phyloP scores from a whole-genome alignment of 2,797 vertebrate species.

The Sebastes minor region DNA sequence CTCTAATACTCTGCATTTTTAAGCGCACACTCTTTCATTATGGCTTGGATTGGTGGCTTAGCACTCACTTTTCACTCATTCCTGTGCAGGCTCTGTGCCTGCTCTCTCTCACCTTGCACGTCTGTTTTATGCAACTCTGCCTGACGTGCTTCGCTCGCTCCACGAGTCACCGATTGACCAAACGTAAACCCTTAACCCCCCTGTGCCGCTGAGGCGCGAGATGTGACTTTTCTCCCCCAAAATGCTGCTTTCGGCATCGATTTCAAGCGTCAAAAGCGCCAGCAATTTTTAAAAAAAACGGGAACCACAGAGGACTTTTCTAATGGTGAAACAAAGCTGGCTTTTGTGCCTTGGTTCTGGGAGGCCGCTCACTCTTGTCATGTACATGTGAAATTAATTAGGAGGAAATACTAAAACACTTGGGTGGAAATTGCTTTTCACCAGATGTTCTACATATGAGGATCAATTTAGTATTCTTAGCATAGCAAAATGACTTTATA shows the following conservation, averaged over 20 bases:
- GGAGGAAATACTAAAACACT: conserved; percentile 90
- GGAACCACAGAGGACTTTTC: conserved; percentile 78
- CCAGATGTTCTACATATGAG: conserved; percentile 88
- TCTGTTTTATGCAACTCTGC: conserved; percentile 38
- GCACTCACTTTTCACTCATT: conserved; percentile 62
- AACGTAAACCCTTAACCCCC: conserved; percentile 44
- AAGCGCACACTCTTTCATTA: conserved; percentile 53
- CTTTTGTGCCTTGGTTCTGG: conserved; percentile 85
- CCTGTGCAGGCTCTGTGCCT: conserved; percentile 33
- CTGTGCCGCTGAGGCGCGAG: conserved; percentile 45
- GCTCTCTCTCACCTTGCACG: conserved; percentile 43
- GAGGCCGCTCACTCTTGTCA: conserved; percentile 85
- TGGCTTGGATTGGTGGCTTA: conserved; percentile 55
- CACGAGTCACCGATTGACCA: conserved; percentile 39
- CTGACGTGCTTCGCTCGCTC: conserved; percentile 38
- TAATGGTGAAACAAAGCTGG: conserved; percentile 82
- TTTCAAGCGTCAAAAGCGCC: conserved; percentile 61
- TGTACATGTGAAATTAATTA: conserved; percentile 91
- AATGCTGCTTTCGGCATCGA: conserved; percentile 67
- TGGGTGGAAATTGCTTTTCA: conserved; percentile 88
- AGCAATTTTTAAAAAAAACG: conserved; percentile 48
- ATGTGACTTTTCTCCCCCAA: conserved; percentile 66
- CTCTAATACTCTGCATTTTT: conserved; percentile 51
- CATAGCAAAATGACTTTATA: conserved; percentile 78
- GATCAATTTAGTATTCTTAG: conserved; percentile 84